These are phyloP conservation scores for Thamnophis sirtalis DNA, from an alignment of 2,113 vertebrate species.

Conservation along the genomic window DNA sequence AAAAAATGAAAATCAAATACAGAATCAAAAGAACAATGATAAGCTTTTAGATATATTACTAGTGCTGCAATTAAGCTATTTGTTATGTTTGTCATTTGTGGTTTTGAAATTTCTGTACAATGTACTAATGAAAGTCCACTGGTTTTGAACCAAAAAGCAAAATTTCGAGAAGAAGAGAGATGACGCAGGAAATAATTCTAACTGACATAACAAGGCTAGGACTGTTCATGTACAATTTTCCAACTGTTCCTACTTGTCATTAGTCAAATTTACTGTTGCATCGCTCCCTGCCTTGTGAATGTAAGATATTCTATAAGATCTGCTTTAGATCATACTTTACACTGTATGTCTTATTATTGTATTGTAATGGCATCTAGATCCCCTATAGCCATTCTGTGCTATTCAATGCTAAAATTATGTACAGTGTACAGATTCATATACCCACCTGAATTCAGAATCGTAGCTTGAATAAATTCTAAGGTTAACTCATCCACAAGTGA, in stretches of 20 bases:
- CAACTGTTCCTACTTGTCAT: neutral
- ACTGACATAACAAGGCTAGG: neutral
- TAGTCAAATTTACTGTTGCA: neutral
- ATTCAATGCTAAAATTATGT: neutral
- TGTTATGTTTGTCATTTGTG: neutral
- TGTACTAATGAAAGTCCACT: neutral
- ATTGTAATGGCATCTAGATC: neutral
- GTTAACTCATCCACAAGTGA: constrained; percentile 37
- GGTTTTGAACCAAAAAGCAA: neutral
- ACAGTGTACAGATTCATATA: neutral
- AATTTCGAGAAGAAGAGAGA: neutral
- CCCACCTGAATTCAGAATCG: constrained; percentile 36
- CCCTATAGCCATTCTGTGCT: neutral
- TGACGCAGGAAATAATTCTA: neutral
- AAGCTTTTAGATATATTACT: neutral
- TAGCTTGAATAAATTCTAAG: constrained; percentile 35
- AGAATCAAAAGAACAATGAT: constrained; percentile 4
- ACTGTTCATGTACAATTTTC: neutral
- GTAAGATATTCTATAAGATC: neutral
- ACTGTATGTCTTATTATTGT: neutral
- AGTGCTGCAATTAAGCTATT: neutral
- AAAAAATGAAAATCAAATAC: constrained; percentile 27
- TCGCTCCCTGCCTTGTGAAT: neutral
- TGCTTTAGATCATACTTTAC: neutral
- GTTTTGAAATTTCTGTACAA: neutral